These are phyloP conservation scores for Saturnia pavonia DNA, from an alignment of 2,888 invertebrate genomes.

Conservation along the genomic window DNA sequence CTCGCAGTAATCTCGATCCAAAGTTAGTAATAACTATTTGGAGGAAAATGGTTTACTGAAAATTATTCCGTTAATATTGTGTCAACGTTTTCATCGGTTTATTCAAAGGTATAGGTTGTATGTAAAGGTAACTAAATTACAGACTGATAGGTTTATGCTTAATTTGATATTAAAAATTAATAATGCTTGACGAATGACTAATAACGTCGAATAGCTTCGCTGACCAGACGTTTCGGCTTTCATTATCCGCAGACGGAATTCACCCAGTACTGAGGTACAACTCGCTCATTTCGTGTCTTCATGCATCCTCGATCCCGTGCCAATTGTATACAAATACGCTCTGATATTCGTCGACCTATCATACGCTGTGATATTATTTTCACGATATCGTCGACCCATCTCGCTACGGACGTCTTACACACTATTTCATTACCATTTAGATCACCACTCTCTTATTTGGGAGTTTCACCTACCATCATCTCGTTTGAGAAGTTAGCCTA, in stretches of 20 bases:
- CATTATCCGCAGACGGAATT: not conserved
- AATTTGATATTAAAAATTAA: not conserved
- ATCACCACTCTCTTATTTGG: not conserved
- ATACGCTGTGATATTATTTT: no score
- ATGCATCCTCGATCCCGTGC: not conserved
- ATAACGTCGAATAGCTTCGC: not conserved
- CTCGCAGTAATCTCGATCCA: not conserved
- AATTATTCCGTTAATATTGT: constrained; percentile 6
- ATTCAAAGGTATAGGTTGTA: not conserved
- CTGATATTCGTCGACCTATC: no score
- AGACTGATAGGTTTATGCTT: not conserved
- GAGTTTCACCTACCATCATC: not conserved
- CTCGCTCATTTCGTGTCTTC: not conserved
- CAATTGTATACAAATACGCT: no score
- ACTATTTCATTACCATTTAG: not conserved
- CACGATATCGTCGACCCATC: no score
- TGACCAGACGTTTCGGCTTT: not conserved
- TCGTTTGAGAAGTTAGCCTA: no score
- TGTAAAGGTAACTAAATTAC: not conserved
- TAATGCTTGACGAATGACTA: not conserved
- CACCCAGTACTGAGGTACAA: not conserved
- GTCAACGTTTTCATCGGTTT: not conserved
- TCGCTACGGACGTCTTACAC: no score
- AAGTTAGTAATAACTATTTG: constrained; percentile 2
- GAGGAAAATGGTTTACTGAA: constrained; percentile 3